Evolutionary conservation across 2,888 invertebrate species (phyloP), one percentile per base, ranked within the genome.

Genomic region (Hypena proboscidalis): DNA sequence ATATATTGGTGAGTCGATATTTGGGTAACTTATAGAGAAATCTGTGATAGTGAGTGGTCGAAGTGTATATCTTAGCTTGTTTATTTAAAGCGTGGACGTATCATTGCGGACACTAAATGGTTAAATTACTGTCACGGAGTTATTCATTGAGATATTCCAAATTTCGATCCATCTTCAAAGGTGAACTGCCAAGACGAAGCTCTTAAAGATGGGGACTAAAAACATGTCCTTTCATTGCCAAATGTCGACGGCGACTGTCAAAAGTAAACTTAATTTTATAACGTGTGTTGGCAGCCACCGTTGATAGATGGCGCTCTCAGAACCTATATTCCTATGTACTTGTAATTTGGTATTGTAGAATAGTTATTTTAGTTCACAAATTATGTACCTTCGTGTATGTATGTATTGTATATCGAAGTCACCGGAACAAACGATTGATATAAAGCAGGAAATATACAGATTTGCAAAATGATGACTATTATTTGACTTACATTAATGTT

Each of bases 381-480:
- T 59, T 53, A 62, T 69, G 58, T 70, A 66, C 69, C 63, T 66
- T 58, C 50, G 65, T 70, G 63, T 71, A 71, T 70, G 58, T 67
- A 61, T 61, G 62, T 58, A 52, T 62, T 61, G 62, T 58, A 52
- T 62, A 58, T 66, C 58, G 55, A 70, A 67, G 61, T 66, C 67
- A 64, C 67, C 52, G 67, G 69, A 77, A 72, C 67, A 70, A 71
- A 69, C 59, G 70, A 72, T 67, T 70, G 64, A 64, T 68, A 81
- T 62, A 56, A 65, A 50, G 52, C 67, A 64, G 56, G 64, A 64
- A 84, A 84, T 85, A 85, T 85, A 85, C 74, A 76, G 68, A 82
- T 85, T 83, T 85, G 78, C 82, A 83, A 76, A 71, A 70, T 47
- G 27, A 47, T 41, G 65, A 56, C 60, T 77, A 42, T 74, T 62